Evolutionary conservation across 2,888 invertebrate species (phyloP).

Genomic region (Acleris literana): DNA sequence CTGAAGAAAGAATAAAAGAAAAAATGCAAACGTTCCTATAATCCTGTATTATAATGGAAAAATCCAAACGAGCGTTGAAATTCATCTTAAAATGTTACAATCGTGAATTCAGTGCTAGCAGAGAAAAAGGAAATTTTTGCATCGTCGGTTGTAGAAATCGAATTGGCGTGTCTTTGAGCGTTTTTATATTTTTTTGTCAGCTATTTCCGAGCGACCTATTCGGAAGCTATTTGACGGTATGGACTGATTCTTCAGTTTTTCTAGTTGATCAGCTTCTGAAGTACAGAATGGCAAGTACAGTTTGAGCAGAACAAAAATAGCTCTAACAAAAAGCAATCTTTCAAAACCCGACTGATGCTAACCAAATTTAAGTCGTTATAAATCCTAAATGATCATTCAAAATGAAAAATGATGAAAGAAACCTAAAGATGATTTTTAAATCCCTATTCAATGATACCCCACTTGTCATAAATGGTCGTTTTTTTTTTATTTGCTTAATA

Average conservation of each 20-base stretch:
- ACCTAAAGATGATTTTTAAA: no score
- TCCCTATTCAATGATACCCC: no score
- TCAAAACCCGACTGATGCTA: no score
- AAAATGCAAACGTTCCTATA: conserved; percentile 22
- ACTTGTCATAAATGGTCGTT: no score
- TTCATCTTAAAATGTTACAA: conserved; percentile 36
- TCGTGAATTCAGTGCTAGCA: conserved; percentile 28
- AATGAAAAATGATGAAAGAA: no score
- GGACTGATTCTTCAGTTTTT: conserved; percentile 14
- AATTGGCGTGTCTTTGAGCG: conserved; percentile 43
- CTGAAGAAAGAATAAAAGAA: conserved; percentile 1
- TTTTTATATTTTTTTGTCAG: conserved; percentile 34
- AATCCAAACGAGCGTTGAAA: conserved; percentile 30
- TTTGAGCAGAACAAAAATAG: no score
- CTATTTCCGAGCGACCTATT: conserved; percentile 26
- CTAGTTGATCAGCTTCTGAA: conserved; percentile 6
- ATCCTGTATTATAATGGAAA: conserved; percentile 26
- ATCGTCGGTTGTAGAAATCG: conserved; percentile 58
- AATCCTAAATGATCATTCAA: no score
- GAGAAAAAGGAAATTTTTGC: conserved; percentile 51
- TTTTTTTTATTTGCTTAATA: no score
- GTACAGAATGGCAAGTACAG: neutral
- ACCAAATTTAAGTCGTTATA: no score
- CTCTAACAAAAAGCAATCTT: no score
- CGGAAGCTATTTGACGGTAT: conserved; percentile 15